A percentile compares a stretch with the other conserved stretches of the same genome.
Evolutionary conservation across 1,140 invertebrate species (phyloP).

Genomic region (Acromyrmex heyeri): DNA sequence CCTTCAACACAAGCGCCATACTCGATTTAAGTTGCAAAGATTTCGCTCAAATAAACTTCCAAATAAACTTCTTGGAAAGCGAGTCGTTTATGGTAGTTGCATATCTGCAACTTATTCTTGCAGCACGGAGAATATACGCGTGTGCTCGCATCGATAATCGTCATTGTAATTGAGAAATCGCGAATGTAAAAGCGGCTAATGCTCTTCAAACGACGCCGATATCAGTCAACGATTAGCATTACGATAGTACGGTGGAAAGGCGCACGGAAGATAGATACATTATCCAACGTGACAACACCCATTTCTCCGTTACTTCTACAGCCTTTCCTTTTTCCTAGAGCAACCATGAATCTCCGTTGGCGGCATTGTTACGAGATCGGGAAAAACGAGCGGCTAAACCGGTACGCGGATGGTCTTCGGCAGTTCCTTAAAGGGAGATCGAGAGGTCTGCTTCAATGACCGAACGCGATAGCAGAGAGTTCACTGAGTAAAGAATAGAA

Average conservation of each 20-base stretch:
- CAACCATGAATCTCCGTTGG: conserved; percentile 68
- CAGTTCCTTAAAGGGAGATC: conserved; percentile 64
- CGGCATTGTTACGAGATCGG: conserved; percentile 71
- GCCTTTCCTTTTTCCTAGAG: conserved; percentile 36
- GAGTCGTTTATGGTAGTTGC: background rate
- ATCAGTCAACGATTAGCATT: conserved; percentile 58
- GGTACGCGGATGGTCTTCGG: conserved; percentile 50
- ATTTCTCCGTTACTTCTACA: conserved; percentile 41
- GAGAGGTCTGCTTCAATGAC: conserved; percentile 60
- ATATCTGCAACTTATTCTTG: background rate
- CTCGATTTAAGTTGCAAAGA: background rate
- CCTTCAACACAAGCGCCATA: background rate
- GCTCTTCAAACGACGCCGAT: conserved; percentile 21
- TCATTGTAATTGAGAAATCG: conserved; percentile 16
- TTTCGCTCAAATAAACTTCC: background rate
- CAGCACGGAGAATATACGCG: background rate
- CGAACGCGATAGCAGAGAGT: conserved; percentile 47
- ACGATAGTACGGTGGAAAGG: background rate
- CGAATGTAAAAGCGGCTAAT: conserved; percentile 43
- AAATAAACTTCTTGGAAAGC: background rate
- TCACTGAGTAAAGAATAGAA: conserved; percentile 58
- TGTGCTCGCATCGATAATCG: background rate
- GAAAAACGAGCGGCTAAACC: conserved; percentile 65
- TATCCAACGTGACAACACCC: conserved; percentile 52
- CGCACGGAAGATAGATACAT: conserved; percentile 48